Evolutionary conservation across 2,888 invertebrate genomes (phyloP).

Genomic region (Achlya flavicornis): DNA sequence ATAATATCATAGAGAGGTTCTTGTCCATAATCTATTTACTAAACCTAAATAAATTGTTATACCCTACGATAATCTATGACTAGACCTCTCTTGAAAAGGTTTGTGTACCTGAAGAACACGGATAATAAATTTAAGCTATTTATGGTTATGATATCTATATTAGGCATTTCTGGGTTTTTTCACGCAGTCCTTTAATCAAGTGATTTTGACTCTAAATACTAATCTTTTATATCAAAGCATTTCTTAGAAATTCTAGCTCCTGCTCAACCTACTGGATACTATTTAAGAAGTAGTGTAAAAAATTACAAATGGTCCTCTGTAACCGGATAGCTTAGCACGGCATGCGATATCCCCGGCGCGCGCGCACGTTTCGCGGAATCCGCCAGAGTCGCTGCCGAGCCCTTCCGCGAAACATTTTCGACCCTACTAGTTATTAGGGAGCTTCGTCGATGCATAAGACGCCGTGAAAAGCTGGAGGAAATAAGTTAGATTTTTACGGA

Average conservation of each 20-base stretch:
- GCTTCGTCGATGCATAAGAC: not conserved
- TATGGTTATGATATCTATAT: no score
- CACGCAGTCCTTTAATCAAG: no score
- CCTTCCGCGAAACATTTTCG: slow-evolving; percentile 58
- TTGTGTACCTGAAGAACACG: no score
- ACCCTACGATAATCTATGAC: no score
- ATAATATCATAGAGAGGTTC: not conserved
- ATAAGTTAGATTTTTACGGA: not conserved
- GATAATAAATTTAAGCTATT: no score
- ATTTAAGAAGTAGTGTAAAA: slow-evolving; percentile 18
- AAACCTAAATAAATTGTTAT: no score
- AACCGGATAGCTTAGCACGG: slow-evolving; percentile 45
- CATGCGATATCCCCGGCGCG: slow-evolving; percentile 41
- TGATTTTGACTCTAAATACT: no score
- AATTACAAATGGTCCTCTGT: slow-evolving; percentile 35
- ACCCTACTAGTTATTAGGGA: slow-evolving; percentile 13
- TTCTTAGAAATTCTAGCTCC: not conserved
- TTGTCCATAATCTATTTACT: not conserved
- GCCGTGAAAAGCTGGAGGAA: not conserved
- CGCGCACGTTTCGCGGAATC: slow-evolving; percentile 54
- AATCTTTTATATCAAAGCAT: not conserved
- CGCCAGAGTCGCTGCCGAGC: slow-evolving; percentile 42
- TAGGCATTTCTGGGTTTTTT: no score
- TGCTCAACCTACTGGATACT: not conserved
- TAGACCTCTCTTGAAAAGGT: no score